These are phyloP conservation scores for Apostichopus californicus DNA, from an alignment of 35 echinoderm and acorn worm species.

Conservation along the genomic window DNA sequence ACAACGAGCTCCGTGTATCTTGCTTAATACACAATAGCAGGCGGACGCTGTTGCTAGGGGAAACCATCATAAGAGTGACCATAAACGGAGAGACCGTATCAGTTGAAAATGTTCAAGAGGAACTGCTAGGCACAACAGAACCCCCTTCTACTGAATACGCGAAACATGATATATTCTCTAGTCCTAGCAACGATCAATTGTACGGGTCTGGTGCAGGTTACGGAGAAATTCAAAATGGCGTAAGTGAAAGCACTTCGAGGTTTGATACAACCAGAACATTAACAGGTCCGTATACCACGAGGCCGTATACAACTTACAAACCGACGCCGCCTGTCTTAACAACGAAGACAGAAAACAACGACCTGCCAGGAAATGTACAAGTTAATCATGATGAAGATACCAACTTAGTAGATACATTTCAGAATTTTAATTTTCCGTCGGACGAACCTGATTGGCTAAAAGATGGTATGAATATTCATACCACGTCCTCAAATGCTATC, in stretches of 20 bases:
- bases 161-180: background rate
- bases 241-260: background rate
- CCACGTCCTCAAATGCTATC: background rate
- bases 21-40: background rate
- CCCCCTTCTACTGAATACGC: background rate
- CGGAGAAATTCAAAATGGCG: background rate
- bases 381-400: no score
- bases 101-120: no score
- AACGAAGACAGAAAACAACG: background rate
- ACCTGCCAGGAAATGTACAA: background rate
- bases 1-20: background rate
- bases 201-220: constrained; percentile 7
- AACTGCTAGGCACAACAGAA: background rate
- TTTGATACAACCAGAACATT: background rate
- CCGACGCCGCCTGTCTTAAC: background rate
- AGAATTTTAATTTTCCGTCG: constrained; percentile 21
- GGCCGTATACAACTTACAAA: background rate
- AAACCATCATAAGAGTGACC: constrained; percentile 25
- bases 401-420: background rate
- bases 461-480: background rate
- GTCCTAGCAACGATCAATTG: no score
- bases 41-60: background rate
- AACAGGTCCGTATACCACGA: background rate
- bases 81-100: background rate
- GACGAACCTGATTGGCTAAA: background rate